These are phyloP conservation scores for Molossus molossus DNA, from an alignment of 2,797 vertebrate genomes.

Conservation along the genomic window DNA sequence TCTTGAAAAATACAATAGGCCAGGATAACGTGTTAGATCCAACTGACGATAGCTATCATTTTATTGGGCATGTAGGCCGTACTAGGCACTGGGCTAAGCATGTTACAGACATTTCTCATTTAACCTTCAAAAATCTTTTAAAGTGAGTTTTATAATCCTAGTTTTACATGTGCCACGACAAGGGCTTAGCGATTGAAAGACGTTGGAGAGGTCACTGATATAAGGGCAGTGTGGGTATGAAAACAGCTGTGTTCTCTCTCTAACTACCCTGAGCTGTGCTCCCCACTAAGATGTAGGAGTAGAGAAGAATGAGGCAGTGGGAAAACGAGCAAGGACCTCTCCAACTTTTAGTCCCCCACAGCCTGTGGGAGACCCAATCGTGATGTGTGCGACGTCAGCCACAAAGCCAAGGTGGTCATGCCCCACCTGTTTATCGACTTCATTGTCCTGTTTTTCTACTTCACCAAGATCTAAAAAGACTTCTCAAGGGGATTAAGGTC, in stretches of 20 bases:
- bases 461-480: not conserved
- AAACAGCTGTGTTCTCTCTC: not conserved
- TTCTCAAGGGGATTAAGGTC: not conserved
- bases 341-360: not conserved
- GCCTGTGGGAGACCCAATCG: not conserved
- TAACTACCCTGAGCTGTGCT: not conserved
- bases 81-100: not conserved
- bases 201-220: not conserved
- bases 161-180: not conserved
- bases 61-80: not conserved
- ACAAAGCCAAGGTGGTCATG: not conserved
- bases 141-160: slow-evolving; percentile 21
- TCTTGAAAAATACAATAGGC: slow-evolving; percentile 19
- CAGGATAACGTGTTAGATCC: not conserved
- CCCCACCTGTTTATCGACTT: not conserved
- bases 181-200: not conserved
- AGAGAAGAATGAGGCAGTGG: rapidly evolving
- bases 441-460: not conserved
- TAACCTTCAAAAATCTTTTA: slow-evolving; percentile 29
- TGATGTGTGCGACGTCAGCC: not conserved
- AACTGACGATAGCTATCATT: not conserved
- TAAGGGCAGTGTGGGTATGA: not conserved
- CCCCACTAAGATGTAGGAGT: too few relatives aligned
- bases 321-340: not conserved
- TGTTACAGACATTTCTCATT: slow-evolving; percentile 9